A percentile compares a stretch with the other conserved stretches of the same genome.
These are phyloP conservation scores for Halocynthia aurantium DNA, from an alignment of 23 tunicate species.

Conservation along the genomic window DNA sequence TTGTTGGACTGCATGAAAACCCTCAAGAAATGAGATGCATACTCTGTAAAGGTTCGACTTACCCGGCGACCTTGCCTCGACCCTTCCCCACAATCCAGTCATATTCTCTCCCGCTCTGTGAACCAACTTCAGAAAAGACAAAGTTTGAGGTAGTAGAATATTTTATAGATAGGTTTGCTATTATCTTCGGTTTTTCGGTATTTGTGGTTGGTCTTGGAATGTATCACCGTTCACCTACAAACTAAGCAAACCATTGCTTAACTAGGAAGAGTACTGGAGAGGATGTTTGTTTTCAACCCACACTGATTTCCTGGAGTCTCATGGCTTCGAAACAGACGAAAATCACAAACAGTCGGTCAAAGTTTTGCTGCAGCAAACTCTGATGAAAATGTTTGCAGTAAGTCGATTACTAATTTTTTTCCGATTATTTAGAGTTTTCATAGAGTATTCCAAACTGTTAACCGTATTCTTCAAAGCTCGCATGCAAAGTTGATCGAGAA, in stretches of 20 bases:
- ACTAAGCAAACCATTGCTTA: not conserved
- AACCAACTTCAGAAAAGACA: constrained; percentile 55
- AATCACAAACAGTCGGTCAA: constrained; percentile 30
- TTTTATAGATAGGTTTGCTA: too few species aligned
- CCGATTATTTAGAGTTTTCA: not conserved
- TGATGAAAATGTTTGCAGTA: constrained; percentile 88
- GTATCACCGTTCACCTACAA: not conserved
- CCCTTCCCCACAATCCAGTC: constrained; percentile 43
- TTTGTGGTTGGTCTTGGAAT: too few species aligned
- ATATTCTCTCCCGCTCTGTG: constrained; percentile 62
- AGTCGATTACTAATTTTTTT: constrained; percentile 4
- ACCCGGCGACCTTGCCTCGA: constrained; percentile 73
- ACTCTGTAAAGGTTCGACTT: constrained; percentile 66
- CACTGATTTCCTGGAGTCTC: constrained; percentile 35
- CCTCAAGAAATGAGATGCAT: constrained; percentile 79
- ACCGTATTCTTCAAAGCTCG: constrained; percentile 25
- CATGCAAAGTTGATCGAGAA: constrained; percentile 58
- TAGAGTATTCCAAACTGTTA: not conserved
- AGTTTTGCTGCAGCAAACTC: constrained; percentile 37
- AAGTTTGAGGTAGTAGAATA: constrained; percentile 47
- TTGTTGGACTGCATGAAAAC: constrained; percentile 74
- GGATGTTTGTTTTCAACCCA: constrained; percentile 42
- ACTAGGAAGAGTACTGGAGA: constrained; percentile 88
- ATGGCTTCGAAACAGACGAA: constrained; percentile 62
- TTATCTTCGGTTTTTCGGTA: not conserved